Evolutionary conservation across 2,797 vertebrate genomes (phyloP).

Genomic region (Chelonia mydas): DNA sequence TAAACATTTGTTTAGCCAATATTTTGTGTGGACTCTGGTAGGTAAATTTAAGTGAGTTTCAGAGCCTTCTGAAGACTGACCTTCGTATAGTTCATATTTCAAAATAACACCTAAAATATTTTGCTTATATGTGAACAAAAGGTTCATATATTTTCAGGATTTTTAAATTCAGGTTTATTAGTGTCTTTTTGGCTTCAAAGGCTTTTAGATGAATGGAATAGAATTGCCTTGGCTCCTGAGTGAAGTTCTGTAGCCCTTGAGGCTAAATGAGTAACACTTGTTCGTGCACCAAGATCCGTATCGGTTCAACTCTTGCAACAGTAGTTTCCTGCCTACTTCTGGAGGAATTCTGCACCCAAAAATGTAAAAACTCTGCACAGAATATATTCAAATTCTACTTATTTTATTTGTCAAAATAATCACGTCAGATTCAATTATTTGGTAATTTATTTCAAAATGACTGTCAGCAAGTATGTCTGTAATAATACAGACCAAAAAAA

Average conservation of each 20-base stretch:
- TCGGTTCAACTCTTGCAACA: background rate
- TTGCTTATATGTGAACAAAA: background rate
- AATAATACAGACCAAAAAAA: no score
- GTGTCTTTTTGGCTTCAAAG: background rate
- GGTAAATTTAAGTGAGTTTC: background rate
- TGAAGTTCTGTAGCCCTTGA: background rate
- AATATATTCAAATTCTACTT: no score
- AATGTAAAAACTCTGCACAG: no score
- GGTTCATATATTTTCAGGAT: slow-evolving; percentile 20
- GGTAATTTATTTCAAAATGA: no score
- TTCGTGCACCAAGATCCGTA: background rate
- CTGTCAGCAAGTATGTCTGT: no score
- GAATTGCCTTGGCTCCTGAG: background rate
- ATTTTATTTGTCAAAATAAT: no score
- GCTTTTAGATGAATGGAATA: background rate
- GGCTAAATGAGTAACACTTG: background rate
- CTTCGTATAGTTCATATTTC: background rate
- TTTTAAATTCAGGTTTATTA: background rate
- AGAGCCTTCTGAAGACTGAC: background rate
- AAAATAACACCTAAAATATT: background rate
- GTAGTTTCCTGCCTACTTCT: background rate
- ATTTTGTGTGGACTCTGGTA: background rate
- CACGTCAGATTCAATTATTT: no score
- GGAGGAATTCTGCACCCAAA: no score
- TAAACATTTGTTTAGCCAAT: background rate